These are phyloP conservation scores for Lasius platythorax DNA, from an alignment of 2,888 invertebrate genomes.

Conservation along the genomic window DNA sequence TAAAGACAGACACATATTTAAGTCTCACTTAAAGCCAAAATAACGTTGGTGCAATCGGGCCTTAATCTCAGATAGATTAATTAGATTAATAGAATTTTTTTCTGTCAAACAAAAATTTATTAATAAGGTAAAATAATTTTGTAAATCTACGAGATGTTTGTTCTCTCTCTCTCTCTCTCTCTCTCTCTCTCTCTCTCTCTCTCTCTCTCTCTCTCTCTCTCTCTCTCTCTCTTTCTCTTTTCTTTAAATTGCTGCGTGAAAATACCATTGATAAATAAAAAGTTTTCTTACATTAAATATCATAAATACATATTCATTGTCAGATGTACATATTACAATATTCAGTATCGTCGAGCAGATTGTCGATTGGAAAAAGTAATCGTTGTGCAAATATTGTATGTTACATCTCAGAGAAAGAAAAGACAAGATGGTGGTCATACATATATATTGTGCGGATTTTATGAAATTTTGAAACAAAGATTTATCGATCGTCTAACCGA, in stretches of 20 bases:
- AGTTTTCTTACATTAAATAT: neutral
- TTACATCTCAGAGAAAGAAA: neutral
- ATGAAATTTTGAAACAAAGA: constrained; percentile 62
- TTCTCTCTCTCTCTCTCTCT: neutral
- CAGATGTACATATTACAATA: constrained; percentile 42
- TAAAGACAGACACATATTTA: too few relatives aligned
- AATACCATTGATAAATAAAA: neutral
- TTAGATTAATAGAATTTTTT: neutral
- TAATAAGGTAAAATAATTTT: neutral
- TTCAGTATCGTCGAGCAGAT: constrained; percentile 30
- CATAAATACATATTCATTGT: neutral
- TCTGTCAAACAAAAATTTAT: neutral
- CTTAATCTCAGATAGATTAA: neutral
- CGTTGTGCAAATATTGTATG: neutral
- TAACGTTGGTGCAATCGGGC: too few relatives aligned
- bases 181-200: too few relatives aligned
- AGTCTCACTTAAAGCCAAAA: too few relatives aligned
- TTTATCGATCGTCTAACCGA: constrained; percentile 67
- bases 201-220: too few relatives aligned
- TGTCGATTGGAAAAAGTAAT: constrained; percentile 46
- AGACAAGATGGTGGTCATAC: neutral
- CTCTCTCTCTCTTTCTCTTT: neutral
- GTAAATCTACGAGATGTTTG: neutral
- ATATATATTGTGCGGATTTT: neutral
- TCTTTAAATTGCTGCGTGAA: neutral